These are phyloP conservation scores for Smittia aterrima DNA, from an alignment of 2,888 invertebrate genomes.

Conservation along the genomic window DNA sequence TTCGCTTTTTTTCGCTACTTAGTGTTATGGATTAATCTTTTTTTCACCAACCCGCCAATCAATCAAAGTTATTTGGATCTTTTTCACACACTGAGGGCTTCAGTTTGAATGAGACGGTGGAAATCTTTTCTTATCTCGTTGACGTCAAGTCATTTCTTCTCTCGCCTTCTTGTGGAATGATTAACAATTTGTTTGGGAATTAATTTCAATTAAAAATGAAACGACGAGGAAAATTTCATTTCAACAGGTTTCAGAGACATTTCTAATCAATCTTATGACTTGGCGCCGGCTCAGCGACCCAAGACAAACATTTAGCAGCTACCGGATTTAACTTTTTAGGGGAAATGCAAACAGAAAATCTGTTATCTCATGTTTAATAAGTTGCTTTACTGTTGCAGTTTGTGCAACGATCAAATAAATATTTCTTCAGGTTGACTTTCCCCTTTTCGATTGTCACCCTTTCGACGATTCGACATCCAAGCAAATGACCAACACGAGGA, in stretches of 20 bases:
- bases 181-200: constrained; percentile 21
- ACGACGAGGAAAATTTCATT: background rate
- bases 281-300: constrained; percentile 3
- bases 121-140: background rate
- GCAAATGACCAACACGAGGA: constrained; percentile 8
- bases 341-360: background rate
- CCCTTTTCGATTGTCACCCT: background rate
- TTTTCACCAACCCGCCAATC: constrained; percentile 9
- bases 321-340: constrained; percentile 1
- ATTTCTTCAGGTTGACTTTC: constrained; percentile 19
- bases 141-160: background rate
- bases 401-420: constrained; percentile 16
- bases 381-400: background rate
- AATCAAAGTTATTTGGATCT: constrained; percentile 19
- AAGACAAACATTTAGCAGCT: constrained; percentile 2
- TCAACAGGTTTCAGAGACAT: constrained; percentile 17
- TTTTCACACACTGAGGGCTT: background rate
- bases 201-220: constrained; percentile 16
- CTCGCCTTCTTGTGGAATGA: background rate
- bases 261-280: constrained; percentile 16
- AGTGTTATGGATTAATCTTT: constrained; percentile 30
- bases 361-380: background rate
- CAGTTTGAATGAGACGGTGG: background rate
- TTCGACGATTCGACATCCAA: background rate
- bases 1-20: background rate